Evolutionary conservation across 2,113 vertebrate species (phyloP).

Genomic region (Peromyscus maniculatus): DNA sequence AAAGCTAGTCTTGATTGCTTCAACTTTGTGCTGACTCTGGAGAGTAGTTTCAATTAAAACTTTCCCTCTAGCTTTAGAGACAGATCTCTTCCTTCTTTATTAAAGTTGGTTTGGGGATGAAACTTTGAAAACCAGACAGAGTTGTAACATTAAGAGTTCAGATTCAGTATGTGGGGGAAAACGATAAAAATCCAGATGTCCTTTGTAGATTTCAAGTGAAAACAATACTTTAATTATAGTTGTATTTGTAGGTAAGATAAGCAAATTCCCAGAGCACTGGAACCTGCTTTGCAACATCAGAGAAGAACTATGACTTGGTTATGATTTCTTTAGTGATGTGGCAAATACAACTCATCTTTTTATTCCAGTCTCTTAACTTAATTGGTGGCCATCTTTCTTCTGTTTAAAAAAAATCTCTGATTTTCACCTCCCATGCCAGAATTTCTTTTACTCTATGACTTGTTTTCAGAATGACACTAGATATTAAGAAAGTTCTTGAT

Average conservation of each 20-base stretch:
- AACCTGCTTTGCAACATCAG: not conserved
- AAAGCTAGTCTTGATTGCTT: conserved; percentile 77
- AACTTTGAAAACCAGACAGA: conserved; percentile 69
- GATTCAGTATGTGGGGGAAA: conserved; percentile 48
- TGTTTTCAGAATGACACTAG: conserved; percentile 35
- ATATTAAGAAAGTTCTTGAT: conserved; percentile 60
- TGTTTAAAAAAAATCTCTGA: not conserved
- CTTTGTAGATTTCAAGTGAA: conserved; percentile 63
- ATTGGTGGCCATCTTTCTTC: conserved; percentile 3
- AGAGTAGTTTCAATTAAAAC: conserved; percentile 81
- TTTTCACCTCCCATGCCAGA: not conserved
- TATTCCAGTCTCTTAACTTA: conserved; percentile 56
- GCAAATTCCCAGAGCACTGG: not conserved
- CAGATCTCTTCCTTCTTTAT: conserved; percentile 75
- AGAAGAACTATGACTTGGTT: conserved; percentile 26
- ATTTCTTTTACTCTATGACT: conserved; percentile 51
- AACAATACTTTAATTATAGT: conserved; percentile 63
- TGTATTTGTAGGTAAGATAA: conserved; percentile 56
- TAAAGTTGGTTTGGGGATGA: conserved; percentile 70
- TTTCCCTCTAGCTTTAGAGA: conserved; percentile 66
- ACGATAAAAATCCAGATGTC: conserved; percentile 67
- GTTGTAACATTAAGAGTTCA: conserved; percentile 70
- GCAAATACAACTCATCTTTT: conserved; percentile 60
- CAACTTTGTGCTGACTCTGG: conserved; percentile 66
- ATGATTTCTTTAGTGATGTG: conserved; percentile 22